Evolutionary conservation across 2,113 vertebrate species (phyloP).

Genomic region (Bubo scandiacus): DNA sequence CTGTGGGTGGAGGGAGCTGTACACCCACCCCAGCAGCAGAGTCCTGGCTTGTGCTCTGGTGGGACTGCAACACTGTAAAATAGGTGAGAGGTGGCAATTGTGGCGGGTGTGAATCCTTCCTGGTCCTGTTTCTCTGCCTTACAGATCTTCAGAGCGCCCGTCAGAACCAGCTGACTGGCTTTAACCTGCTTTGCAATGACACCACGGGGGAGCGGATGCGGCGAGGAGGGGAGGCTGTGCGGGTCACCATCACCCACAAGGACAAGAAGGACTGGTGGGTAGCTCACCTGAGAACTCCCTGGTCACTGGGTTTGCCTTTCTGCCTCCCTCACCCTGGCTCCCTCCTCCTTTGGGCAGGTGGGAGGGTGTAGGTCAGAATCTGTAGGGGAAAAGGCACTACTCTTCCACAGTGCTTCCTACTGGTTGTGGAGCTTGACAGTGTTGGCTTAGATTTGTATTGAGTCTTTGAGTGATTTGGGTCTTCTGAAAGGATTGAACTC

Average conservation of each 20-base stretch:
- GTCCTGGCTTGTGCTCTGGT: not conserved
- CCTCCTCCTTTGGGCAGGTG: not conserved
- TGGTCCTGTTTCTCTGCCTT: not conserved
- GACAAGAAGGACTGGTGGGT: constrained; percentile 84
- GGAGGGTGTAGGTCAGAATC: not conserved
- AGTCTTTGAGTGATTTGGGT: not conserved
- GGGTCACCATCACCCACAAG: constrained; percentile 81
- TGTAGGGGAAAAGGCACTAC: not conserved
- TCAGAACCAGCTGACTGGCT: constrained; percentile 77
- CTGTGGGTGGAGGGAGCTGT: not conserved
- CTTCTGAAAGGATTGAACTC: not conserved
- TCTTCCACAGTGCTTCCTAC: not conserved
- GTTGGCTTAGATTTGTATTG: not conserved
- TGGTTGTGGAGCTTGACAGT: not conserved
- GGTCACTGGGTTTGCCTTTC: not conserved
- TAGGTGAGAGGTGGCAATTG: not conserved
- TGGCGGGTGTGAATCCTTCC: not conserved
- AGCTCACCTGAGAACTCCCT: not conserved
- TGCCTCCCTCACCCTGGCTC: not conserved
- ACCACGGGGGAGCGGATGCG: constrained; percentile 73
- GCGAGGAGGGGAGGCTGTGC: constrained; percentile 80
- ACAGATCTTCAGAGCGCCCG: constrained; percentile 75
- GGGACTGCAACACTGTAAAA: not conserved
- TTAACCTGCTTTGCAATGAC: constrained; percentile 85
- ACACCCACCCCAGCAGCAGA: not conserved